Base-by-base conservation (phyloP, 2,888 invertebrate species). In the Rhopalosiphum nymphaeae region DNA sequence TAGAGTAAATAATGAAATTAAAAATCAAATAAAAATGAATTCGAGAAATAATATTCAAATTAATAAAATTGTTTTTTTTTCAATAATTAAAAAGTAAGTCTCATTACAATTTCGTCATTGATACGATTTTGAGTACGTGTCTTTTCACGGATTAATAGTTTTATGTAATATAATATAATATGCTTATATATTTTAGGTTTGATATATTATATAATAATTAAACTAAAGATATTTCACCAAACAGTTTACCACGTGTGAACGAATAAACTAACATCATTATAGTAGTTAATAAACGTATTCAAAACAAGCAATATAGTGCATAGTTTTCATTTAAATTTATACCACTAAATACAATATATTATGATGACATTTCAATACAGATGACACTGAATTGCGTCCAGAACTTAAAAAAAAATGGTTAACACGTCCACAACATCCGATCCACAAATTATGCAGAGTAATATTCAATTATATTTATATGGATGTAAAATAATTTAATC, bases 401-500 rank as follows among this genome's bases (percentile, higher is more conserved):
- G 7, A 0, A 36, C n/a, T 67, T 36, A 5, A 13, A 13, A 67
- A 67, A 67, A 67, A 53, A 53, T 53, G 53, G 3, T 53, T 4
- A 53, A n/a, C 16, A n/a, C n/a, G 13, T n/a, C 4, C 13, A 67
- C n/a, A 5, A 16, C 13, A 1, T 67, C n/a, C 1, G 16, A 36
- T 36, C 36, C 36, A 67, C 4, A n/a, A n/a, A 67, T n/a, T 67
- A n/a, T 1, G 4, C n/a, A 16, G n/a, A n/a, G n/a, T n/a, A 67
- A 67, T 67, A 67, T 36, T 67, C 36, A 36, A 36, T 36, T 36
- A 0, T 67, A 67, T 67, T 67, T 16, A 7, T 67, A n/a, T 67
- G 67, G n/a, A n/a, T 67, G n/a, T n/a, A n/a, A 67, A 67, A 67
- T n/a, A 67, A n/a, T 67, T n/a, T 67, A 67, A 67, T n/a, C n/a